A percentile compares a stretch with the other conserved stretches of the same genome.
These are phyloP conservation scores for Rynchops niger DNA, from an alignment of 2,113 vertebrate genomes.

Conservation along the genomic window DNA sequence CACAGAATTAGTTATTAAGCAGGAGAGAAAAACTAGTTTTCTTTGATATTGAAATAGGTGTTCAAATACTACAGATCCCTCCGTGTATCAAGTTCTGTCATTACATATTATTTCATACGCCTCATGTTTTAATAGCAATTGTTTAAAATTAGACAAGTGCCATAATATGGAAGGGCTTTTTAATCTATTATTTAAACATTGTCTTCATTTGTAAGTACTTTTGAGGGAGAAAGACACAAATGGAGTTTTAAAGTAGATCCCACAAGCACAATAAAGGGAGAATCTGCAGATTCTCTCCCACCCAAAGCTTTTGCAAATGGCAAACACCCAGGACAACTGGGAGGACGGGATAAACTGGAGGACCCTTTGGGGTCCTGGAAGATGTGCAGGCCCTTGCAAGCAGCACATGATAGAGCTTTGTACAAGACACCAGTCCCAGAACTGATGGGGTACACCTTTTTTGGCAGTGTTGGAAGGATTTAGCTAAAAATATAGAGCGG, in stretches of 20 bases:
- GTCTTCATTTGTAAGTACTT: background rate
- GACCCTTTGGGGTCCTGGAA: background rate
- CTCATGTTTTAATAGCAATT: background rate
- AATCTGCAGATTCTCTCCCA: background rate
- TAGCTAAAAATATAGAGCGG: background rate
- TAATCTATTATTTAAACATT: constrained; percentile 22
- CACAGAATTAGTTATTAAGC: background rate
- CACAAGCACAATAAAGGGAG: background rate
- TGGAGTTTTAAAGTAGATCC: background rate
- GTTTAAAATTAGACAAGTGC: background rate
- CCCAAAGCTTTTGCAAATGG: background rate
- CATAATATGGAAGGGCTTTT: background rate
- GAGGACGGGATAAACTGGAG: background rate
- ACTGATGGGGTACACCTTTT: background rate
- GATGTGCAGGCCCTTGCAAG: background rate
- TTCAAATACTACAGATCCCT: constrained; percentile 3
- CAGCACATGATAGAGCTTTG: background rate
- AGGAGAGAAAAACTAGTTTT: background rate
- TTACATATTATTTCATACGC: background rate
- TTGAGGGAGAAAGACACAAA: background rate
- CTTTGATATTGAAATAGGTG: constrained; percentile 47
- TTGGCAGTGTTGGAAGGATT: background rate
- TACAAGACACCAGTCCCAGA: background rate
- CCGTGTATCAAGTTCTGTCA: background rate
- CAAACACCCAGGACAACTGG: background rate